Evolutionary conservation across 2,888 invertebrate species (phyloP).

Genomic region (Acronicta alni): DNA sequence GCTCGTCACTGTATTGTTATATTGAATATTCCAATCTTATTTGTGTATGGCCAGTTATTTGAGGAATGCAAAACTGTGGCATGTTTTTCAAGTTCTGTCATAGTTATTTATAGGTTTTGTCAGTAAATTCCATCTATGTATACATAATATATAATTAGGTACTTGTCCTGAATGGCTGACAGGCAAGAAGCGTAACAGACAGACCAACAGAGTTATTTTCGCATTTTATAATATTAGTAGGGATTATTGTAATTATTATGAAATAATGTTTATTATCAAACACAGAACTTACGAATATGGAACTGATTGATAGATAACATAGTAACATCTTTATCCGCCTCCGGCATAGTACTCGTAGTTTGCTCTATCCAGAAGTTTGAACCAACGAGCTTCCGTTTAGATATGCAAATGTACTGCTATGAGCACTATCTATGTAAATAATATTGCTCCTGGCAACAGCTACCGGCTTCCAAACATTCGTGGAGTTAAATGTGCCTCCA

Average conservation of each 20-base stretch:
- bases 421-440: constrained; percentile 23
- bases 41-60: constrained; percentile 26
- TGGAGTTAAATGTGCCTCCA: constrained; percentile 66
- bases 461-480: constrained; percentile 62
- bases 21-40: constrained; percentile 18
- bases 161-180: no score
- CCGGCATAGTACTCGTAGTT: constrained; percentile 4
- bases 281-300: background rate
- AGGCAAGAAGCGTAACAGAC: no score
- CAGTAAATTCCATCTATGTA: background rate
- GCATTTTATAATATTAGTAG: no score
- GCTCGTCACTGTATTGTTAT: constrained; percentile 47
- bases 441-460: constrained; percentile 30
- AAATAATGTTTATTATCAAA: no score
- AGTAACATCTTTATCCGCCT: background rate
- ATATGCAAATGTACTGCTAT: constrained; percentile 25
- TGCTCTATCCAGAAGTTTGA: constrained; percentile 7
- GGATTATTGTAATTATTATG: no score
- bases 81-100: constrained; percentile 29
- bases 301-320: background rate
- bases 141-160: no score
- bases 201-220: no score
- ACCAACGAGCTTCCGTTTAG: constrained; percentile 14
- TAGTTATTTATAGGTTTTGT: background rate
- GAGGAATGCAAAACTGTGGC: constrained; percentile 36